phyloP scores from a whole-genome alignment of 2,113 vertebrate genomes.

The Columbina picui region DNA sequence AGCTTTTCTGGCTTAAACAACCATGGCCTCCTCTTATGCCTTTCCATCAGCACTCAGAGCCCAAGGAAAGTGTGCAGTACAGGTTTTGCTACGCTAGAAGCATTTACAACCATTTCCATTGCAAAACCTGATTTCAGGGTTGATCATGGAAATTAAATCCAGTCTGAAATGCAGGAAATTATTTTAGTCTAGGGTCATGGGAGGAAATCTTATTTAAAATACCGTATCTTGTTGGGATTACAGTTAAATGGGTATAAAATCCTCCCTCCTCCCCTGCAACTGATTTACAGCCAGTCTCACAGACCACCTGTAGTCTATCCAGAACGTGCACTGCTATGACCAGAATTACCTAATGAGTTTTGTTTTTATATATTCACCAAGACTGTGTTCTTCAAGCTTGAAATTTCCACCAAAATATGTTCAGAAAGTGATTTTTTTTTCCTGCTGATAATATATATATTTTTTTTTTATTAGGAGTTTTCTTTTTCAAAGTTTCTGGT shows the following conservation, averaged over 20 bases:
- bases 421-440: not conserved
- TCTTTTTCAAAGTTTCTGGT: accelerated
- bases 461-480: not conserved
- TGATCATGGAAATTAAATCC: slow-evolving; percentile 37
- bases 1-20: slow-evolving; percentile 52
- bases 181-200: not conserved
- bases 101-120: not conserved
- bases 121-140: not conserved
- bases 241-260: not conserved
- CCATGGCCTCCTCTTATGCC: not conserved
- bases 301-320: not conserved
- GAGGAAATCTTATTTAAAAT: slow-evolving; percentile 49
- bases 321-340: not conserved
- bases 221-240: not conserved
- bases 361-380: not conserved
- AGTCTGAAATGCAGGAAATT: slow-evolving; percentile 25
- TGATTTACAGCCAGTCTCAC: not conserved
- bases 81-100: not conserved
- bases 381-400: not conserved
- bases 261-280: not conserved
- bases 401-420: not conserved
- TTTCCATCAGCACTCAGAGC: not conserved
- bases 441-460: not conserved
- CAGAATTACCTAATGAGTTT: not conserved
- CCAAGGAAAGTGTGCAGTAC: not conserved